Evolutionary conservation across 1,140 invertebrate genomes (phyloP).

Genomic region (Lasioglossum albipes): DNA sequence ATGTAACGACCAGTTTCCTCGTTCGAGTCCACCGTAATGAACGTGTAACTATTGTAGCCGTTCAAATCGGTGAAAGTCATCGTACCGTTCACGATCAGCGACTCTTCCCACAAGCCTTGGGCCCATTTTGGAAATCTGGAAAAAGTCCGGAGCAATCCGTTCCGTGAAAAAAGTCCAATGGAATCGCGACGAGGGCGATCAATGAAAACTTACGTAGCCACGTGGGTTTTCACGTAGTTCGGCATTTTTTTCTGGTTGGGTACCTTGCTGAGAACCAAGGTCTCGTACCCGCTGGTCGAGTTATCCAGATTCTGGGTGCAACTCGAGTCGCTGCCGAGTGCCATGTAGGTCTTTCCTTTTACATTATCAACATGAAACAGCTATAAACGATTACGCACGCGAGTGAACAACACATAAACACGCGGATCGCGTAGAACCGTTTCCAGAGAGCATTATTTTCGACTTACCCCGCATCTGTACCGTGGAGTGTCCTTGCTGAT

Average conservation of each 20-base stretch:
- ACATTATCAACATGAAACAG: slow-evolving; percentile 82
- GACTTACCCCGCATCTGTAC: slow-evolving; percentile 86
- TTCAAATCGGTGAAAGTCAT: slow-evolving; percentile 84
- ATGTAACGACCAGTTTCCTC: slow-evolving; percentile 74
- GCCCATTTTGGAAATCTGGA: slow-evolving; percentile 84
- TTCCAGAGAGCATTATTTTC: background rate
- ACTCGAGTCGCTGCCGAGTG: slow-evolving; percentile 86
- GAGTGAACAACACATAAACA: background rate
- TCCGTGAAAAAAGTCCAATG: too few relatives aligned
- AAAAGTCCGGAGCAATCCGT: background rate
- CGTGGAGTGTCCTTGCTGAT: slow-evolving; percentile 79
- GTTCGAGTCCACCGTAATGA: slow-evolving; percentile 81
- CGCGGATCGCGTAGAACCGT: background rate
- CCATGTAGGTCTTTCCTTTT: slow-evolving; percentile 82
- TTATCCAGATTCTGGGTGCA: slow-evolving; percentile 82
- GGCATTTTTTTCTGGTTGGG: slow-evolving; percentile 76
- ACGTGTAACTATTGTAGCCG: slow-evolving; percentile 84
- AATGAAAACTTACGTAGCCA: slow-evolving; percentile 72
- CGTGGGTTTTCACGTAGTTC: slow-evolving; percentile 74
- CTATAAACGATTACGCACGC: slow-evolving; percentile 73
- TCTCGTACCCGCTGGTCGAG: slow-evolving; percentile 83
- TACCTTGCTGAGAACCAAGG: slow-evolving; percentile 80
- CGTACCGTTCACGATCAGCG: slow-evolving; percentile 82
- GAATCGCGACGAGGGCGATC: background rate
- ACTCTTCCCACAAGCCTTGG: slow-evolving; percentile 84